Evolutionary conservation across 35 echinoderm and acorn worm species (phyloP).

Genomic region (Stichopus chloronotus): DNA sequence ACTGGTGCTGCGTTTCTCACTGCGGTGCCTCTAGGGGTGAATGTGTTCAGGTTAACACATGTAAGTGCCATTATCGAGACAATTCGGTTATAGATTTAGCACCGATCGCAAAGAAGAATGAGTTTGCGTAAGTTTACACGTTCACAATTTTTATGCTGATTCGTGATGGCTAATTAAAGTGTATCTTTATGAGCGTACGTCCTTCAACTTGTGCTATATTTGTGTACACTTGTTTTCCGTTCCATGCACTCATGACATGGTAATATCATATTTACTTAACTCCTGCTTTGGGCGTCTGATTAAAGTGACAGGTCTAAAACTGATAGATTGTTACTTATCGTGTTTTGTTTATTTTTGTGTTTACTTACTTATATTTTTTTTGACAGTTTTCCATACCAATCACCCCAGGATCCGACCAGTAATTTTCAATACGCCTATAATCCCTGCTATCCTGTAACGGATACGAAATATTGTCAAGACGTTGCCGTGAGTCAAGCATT

Average conservation of each 20-base stretch:
- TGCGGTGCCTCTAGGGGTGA: neutral
- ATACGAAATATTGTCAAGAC: constrained; percentile 23
- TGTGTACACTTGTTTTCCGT: no score
- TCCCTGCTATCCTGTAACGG: constrained; percentile 40
- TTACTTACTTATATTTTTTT: no score
- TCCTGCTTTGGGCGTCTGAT: no score
- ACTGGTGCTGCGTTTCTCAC: neutral
- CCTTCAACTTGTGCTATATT: no score
- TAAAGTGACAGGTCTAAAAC: no score
- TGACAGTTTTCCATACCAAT: constrained; percentile 24
- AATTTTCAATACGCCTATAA: constrained; percentile 37
- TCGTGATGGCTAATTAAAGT: no score
- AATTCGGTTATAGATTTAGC: neutral
- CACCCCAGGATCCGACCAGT: no score
- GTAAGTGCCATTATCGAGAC: neutral
- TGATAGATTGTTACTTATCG: neutral
- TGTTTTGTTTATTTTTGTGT: neutral
- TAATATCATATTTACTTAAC: no score
- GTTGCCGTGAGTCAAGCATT: constrained; percentile 11
- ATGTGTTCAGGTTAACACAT: neutral
- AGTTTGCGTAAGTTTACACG: neutral
- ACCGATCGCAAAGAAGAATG: neutral
- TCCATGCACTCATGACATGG: no score
- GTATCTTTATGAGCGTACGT: no score
- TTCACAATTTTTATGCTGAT: no score